Evolutionary conservation across 2,888 invertebrate species (phyloP), one percentile per base, ranked within the genome.

Genomic region (Leptura quadrifasciata): DNA sequence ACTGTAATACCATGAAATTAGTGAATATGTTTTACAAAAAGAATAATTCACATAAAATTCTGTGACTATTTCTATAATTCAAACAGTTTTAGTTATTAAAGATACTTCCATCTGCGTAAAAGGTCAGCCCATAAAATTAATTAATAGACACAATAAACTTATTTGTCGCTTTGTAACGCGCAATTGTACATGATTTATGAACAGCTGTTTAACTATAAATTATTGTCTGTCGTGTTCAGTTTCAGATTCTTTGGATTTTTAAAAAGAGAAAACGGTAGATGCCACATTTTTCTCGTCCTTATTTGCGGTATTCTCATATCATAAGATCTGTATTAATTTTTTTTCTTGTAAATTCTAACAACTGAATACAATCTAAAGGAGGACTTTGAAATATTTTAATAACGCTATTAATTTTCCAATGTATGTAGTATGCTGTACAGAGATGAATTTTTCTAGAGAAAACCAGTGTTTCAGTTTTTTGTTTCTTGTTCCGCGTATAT

Each of bases 171-270:
- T 78, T 80, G 76, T 70, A 78, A 77, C 65, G 76, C 74, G 80
- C 76, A 80, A 81, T 80, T 82, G 77, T 71, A 78, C 76, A 73
- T 80, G 81, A 82, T 82, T 82, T 81, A 81, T 78, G 72, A 75
- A 73, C 82, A 79, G 77, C 79, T 81, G 81, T 73, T 77, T 72
- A 31, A 67, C 52, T 54, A 71, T 77, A 68, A 76, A 79, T 76
- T 73, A 74, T 55, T 54, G 67, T 74, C 76, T 54, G 67, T 74
- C 76, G 72, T 72, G 69, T 72, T 72, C 72, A 77, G 72, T 79
- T 74, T 74, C 65, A 70, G 70, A 79, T 76, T 79, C 77, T 72
- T 69, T 24, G 54, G 72, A 77, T 79, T 77, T 79, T 75, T 71
- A 60, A 75, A 75, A 74, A 69, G 72, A 70, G 70, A 78, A 76